Percentiles rank a stretch among this genome's conserved stretches.
Evolutionary conservation across 2,797 vertebrate species (phyloP).

Genomic region (Macropus fuliginosus): DNA sequence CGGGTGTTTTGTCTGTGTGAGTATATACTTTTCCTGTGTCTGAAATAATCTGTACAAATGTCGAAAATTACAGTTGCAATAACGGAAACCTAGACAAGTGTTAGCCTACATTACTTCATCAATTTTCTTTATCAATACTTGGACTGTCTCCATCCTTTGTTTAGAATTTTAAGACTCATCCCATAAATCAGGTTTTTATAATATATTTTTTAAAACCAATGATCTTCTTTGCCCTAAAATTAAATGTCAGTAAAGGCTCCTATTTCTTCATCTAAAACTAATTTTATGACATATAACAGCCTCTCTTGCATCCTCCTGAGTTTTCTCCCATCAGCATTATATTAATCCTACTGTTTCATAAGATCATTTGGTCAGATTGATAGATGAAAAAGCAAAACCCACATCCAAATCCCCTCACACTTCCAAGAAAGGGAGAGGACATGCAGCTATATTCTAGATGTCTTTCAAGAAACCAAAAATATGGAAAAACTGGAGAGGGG

Average conservation of each 20-base stretch:
- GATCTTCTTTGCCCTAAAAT: background rate
- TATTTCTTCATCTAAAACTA: slow-evolving; percentile 14
- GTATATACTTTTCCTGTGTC: slow-evolving; percentile 84
- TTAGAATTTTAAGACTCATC: slow-evolving; percentile 50
- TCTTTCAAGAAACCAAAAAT: slow-evolving; percentile 48
- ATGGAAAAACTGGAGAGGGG: slow-evolving; percentile 50
- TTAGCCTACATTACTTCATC: slow-evolving; percentile 79
- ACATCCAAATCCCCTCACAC: background rate
- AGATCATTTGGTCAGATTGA: slow-evolving; percentile 24
- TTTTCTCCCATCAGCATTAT: background rate
- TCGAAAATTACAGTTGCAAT: slow-evolving; percentile 84
- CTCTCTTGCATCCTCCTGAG: background rate
- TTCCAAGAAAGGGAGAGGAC: slow-evolving; percentile 27
- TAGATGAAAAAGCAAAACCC: background rate
- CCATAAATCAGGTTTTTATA: slow-evolving; percentile 57
- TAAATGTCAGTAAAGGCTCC: background rate
- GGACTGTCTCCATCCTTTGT: slow-evolving; percentile 62
- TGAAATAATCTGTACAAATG: slow-evolving; percentile 83
- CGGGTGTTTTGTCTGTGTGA: slow-evolving; percentile 82
- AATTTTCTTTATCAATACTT: slow-evolving; percentile 72
- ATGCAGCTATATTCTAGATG: background rate
- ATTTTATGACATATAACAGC: background rate
- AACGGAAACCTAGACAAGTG: slow-evolving; percentile 83
- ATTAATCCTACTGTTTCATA: background rate
- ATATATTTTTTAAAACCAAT: slow-evolving; percentile 24